Evolutionary conservation across 2,797 vertebrate species (phyloP), one percentile per base, ranked within the genome.

Genomic region (Podargus strigoides): DNA sequence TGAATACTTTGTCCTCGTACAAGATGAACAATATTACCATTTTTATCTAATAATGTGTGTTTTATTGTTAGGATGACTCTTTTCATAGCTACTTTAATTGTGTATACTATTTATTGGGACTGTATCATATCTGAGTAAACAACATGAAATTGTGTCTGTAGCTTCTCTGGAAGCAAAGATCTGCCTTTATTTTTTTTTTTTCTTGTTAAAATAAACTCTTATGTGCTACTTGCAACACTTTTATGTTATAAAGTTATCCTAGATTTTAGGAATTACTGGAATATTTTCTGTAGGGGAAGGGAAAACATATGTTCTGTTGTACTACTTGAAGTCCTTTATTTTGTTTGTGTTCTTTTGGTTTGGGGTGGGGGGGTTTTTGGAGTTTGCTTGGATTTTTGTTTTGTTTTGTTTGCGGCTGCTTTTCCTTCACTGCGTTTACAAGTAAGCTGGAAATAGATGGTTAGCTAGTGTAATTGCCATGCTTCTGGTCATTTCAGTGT

Each of bases 291-390:
- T 56, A 27, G 20, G 19, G 14, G 22, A 55, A 56, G 50, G 11
- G 19, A 9, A 58, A 81, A 50, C 10, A 9, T 56, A 41, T 20
- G 4, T 34, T 59, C 7, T 36, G 11, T 63, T 64, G 6, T 9
- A 49, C 12, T 56, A 28, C 10, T 62, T 75, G 4, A 60, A 46
- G 20, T 56, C 20, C 4, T 28, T 44, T 42, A n/a, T n/a, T 60
- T 52, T 3, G 4, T 67, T 49, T 21, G 2, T 68, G 15, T 60
- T 46, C 21, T 56, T 80, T 37, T 46, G 4, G 9, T 73, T 87
- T 76, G 28, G 2, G 7, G 7, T 18, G 9, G 7, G 1, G 28
- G 6, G 14, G 0, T 20, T n/a, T 56, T 22, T 28, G 4, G 6
- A 24, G 5, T 12, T 37, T 46, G n/a, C n/a, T n/a, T n/a, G n/a